Evolutionary conservation across 2,113 vertebrate species (phyloP).

Genomic region (Melanostigma gelatinosum): DNA sequence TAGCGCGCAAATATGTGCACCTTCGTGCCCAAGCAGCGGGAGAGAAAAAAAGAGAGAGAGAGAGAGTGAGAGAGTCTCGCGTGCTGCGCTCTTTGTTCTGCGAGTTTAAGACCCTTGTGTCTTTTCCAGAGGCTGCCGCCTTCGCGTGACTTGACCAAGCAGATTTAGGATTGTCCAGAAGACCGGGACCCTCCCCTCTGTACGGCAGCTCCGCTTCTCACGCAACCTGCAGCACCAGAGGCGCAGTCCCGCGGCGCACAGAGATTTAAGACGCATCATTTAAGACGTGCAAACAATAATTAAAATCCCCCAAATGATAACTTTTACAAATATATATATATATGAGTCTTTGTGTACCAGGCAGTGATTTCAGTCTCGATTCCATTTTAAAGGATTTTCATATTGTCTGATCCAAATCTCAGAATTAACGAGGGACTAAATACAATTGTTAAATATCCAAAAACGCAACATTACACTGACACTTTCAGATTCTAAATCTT

Average conservation of each 20-base stretch:
- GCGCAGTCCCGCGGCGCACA: conserved; percentile 56
- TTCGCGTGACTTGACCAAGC: conserved; percentile 86
- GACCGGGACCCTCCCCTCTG: conserved; percentile 81
- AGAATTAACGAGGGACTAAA: neutral
- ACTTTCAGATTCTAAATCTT: too few relatives aligned
- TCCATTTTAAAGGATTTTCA: neutral
- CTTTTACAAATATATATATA: neutral
- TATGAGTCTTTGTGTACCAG: neutral
- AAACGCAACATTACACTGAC: neutral
- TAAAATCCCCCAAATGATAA: neutral
- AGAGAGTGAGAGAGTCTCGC: conserved; percentile 47
- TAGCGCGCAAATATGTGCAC: conserved; percentile 76
- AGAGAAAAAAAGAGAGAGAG: neutral
- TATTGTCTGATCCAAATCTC: neutral
- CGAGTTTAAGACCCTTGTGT: conserved; percentile 82
- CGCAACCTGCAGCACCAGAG: conserved; percentile 77
- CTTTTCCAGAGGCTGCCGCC: conserved; percentile 81
- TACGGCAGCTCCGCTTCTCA: conserved; percentile 79
- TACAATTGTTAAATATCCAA: neutral
- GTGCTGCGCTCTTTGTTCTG: conserved; percentile 80
- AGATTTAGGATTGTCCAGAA: conserved; percentile 85
- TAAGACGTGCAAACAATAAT: neutral
- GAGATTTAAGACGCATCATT: neutral
- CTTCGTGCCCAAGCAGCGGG: conserved; percentile 65
- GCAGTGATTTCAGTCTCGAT: neutral